Base-by-base conservation (phyloP, 2,888 invertebrate genomes). In the Anthophora plumipes region DNA sequence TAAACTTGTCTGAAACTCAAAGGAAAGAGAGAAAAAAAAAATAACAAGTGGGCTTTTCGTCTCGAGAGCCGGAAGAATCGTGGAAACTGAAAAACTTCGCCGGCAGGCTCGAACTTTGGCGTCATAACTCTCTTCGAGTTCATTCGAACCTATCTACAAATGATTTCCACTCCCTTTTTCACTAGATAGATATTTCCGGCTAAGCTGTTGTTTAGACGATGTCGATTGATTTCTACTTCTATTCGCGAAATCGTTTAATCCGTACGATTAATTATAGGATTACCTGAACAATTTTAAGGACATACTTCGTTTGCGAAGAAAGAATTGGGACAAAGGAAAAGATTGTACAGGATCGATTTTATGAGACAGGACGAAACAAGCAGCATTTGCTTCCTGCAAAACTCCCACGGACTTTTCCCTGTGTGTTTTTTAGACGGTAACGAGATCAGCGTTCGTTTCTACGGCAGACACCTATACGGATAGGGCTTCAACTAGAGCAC, bases 401-500 rank as follows among this genome's bases (percentile, higher is more conserved):
- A 22, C 70, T n/a, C 22, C 14, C 25, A 25, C 61, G 75, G 64
- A 78, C n/a, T 81, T 81, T 82, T 82, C 55, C 57, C 41, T 20
- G 60, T 63, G 75, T 86, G 77, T 82, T 87, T 88, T 76, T 82
- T 71, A 73, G 74, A 66, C 77, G 79, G 84, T 91, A 92, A 92
- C 89, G 88, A 91, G 91, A 91, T 92, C 90, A 90, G 85, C 77
- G 82, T 80, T 84, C 87, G 84, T 80, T 80, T 75, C 82, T 61
- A 77, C 77, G 84, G 82, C 77, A 85, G 87, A 86, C 86, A 81
- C 81, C 85, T 85, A 82, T 87, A 87, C 84, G 84, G 64, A 84
- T 89, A 88, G 66, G 92, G 91, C 90, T 92, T 92, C 92, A 92
- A 92, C 84, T 92, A 80, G 91, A 91, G 83, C 92, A 89, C 82